phyloP scores from a whole-genome alignment of 2,888 invertebrate species.

The Acrobasis suavella region DNA sequence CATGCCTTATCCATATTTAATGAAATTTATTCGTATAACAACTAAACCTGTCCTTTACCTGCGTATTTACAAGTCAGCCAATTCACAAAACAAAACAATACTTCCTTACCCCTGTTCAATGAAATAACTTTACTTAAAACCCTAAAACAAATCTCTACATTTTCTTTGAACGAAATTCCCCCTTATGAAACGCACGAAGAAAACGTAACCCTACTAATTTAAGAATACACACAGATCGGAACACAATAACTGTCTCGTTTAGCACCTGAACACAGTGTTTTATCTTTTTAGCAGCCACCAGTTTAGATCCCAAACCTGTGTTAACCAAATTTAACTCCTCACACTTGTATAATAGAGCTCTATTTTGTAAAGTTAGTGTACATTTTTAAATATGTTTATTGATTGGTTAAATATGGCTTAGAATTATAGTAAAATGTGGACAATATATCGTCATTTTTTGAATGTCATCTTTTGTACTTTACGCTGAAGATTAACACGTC shows the following conservation, averaged over 20 bases:
- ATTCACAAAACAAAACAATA: too few species aligned
- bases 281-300: slow-evolving; percentile 64
- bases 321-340: background rate
- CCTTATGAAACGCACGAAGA: slow-evolving; percentile 5
- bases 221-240: slow-evolving; percentile 34
- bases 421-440: slow-evolving; percentile 10
- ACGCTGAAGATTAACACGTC: background rate
- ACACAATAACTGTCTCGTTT: slow-evolving; percentile 58
- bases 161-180: background rate
- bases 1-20: too few species aligned
- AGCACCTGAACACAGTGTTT: slow-evolving; percentile 56
- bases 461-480: slow-evolving; percentile 1
- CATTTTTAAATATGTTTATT: slow-evolving; percentile 4
- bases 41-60: too few species aligned
- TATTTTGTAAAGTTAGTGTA: background rate
- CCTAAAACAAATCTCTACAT: background rate
- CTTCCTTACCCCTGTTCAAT: background rate
- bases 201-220: slow-evolving; percentile 29
- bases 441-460: background rate
- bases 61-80: too few species aligned
- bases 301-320: slow-evolving; percentile 35
- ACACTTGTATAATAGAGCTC: background rate
- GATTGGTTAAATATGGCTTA: slow-evolving; percentile 13
- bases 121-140: background rate
- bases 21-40: too few species aligned